Evolutionary conservation across 1,140 invertebrate genomes (phyloP), one percentile per base, ranked within the genome.

Genomic region (Dreissena polymorpha): DNA sequence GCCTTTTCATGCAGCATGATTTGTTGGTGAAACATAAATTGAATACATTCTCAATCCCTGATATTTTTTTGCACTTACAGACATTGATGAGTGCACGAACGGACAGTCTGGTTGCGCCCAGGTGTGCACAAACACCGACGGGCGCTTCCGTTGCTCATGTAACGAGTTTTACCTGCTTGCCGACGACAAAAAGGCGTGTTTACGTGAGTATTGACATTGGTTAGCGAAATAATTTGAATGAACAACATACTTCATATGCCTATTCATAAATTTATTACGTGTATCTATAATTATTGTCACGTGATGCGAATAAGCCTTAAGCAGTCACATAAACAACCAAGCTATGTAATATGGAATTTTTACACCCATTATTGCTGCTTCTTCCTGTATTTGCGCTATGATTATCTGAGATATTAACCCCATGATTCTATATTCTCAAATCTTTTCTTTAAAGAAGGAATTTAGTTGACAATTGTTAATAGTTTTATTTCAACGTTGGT

Each of bases 101-200:
- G 83, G 85, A 5, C 78, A 83, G 13, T 71, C 65, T 25, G 86
- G 82, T 23, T 88, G 87, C 75, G 96, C 97, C 89, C 88, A 89
- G 27, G 63, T 67, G 14, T 90, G 89, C 68, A 73, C 71, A 51
- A 89, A 90, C 76, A 87, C 83, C 6, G 49, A 67, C 16, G 89
- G 89, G 3, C 65, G 81, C 16, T 88, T 84, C 63, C 71, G 75
- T 10, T 88, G 87, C 75, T 80, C 73, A 8, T 88, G 87, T 69
- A 63, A 65, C 5, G 87, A 86, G 8, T 88, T 88, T 67, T 64
- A 50, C 55, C 67, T 88, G 8, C 81, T 71, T 27, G 67, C 27
- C 18, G 39, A 29, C 10, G 65, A 75, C 49, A 16, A 63, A 50
- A 53, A 49, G 39, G 60, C 63, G 25, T 83, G 80, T 64, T 65